These are phyloP conservation scores for Xenopus laevis DNA, from an alignment of 2,113 vertebrate genomes.

Conservation along the genomic window DNA sequence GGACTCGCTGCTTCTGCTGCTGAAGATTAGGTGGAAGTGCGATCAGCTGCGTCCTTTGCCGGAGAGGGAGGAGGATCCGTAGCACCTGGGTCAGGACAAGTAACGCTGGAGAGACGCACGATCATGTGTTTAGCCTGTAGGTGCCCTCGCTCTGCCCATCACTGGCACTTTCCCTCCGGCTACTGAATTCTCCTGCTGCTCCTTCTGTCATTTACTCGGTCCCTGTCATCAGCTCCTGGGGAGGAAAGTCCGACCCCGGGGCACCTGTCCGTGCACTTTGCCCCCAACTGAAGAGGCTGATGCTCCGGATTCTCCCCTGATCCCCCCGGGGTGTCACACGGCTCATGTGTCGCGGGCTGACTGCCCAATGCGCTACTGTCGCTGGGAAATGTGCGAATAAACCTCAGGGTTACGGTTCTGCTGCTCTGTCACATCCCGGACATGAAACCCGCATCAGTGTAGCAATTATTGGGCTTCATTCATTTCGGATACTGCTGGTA, in stretches of 20 bases:
- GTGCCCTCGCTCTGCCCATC: background rate
- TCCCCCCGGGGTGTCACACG: too few relatives aligned
- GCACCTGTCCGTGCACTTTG: too few relatives aligned
- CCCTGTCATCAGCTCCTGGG: background rate
- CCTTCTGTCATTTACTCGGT: background rate
- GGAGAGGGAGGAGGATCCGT: background rate
- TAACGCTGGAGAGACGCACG: background rate
- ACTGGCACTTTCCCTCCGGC: background rate
- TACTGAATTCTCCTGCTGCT: background rate
- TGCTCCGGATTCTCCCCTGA: too few relatives aligned
- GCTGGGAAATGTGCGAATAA: too few relatives aligned
- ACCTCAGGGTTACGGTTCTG: too few relatives aligned
- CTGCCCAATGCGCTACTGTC: too few relatives aligned
- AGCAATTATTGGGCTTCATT: background rate
- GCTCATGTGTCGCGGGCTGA: too few relatives aligned
- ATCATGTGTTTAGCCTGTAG: background rate
- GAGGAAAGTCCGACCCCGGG: too few relatives aligned
- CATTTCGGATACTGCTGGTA: background rate
- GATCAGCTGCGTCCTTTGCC: background rate
- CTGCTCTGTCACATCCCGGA: too few relatives aligned
- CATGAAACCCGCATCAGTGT: background rate
- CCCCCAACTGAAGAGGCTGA: too few relatives aligned
- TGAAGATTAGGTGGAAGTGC: background rate
- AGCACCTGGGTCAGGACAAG: too few relatives aligned
- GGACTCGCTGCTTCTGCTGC: background rate